Conservation (phyloP, 2,888 invertebrate genomes). For the Netelia melanura region DNA sequence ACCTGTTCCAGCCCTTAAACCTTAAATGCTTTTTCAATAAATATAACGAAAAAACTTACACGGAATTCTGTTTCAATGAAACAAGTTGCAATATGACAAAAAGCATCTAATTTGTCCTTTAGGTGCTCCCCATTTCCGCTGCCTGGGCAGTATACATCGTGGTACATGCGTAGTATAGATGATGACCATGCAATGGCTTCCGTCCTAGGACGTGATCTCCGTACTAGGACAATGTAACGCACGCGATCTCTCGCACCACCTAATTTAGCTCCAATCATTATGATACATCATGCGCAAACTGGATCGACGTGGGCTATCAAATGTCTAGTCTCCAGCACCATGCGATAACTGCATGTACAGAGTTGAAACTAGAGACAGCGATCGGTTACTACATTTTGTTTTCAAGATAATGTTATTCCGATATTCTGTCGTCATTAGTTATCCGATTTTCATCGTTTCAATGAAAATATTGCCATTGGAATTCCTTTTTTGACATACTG, state of each 20-base stretch:
- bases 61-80: neutral
- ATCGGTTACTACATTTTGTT: neutral
- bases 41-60: neutral
- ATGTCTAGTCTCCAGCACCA: neutral
- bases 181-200: neutral
- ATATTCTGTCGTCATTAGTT: neutral
- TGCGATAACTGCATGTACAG: too few species aligned
- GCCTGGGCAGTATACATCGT: neutral
- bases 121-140: neutral
- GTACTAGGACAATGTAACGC: constrained; percentile 47
- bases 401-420: constrained; percentile 2
- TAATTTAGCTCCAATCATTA: constrained; percentile 47
- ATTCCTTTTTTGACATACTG: neutral
- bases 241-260: constrained; percentile 47
- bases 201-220: constrained; percentile 35
- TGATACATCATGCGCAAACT: constrained; percentile 19
- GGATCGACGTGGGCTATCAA: constrained; percentile 25
- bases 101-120: neutral
- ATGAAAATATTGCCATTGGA: neutral
- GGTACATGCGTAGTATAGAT: neutral
- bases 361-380: neutral
- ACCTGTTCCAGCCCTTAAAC: neutral
- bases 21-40: neutral
- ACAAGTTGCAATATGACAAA: neutral
- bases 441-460: neutral